phyloP scores from a whole-genome alignment of 2,797 vertebrate genomes.

The Myotis pilosus region DNA sequence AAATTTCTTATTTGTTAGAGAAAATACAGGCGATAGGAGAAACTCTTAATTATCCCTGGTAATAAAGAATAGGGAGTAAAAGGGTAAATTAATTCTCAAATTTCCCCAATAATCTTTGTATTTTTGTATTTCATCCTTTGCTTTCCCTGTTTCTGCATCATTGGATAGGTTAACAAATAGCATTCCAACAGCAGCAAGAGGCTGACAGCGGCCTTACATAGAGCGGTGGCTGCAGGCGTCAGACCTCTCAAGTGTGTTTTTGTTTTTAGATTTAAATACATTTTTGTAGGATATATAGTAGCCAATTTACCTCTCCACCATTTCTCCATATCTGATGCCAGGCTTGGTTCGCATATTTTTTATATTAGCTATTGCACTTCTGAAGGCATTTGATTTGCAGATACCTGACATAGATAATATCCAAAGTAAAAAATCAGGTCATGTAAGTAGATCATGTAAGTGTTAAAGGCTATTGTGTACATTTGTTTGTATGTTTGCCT shows the following conservation, averaged over 20 bases:
- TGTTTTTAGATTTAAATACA: conserved; percentile 22
- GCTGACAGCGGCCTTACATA: not conserved
- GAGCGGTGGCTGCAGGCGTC: not conserved
- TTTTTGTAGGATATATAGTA: not conserved
- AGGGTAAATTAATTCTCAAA: conserved; percentile 23
- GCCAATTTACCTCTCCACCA: not conserved
- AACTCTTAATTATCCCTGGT: conserved; percentile 16
- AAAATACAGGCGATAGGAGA: conserved; percentile 10
- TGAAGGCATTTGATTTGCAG: conserved; percentile 37
- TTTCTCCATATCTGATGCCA: conserved; percentile 10
- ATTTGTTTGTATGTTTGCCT: not conserved
- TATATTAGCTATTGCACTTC: not conserved
- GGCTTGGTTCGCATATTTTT: conserved; percentile 31
- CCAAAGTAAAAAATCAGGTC: conserved; percentile 3
- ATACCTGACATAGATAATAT: not conserved
- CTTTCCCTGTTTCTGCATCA: not conserved
- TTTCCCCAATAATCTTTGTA: not conserved
- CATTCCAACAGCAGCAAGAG: not conserved
- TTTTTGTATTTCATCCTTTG: not conserved
- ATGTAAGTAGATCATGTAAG: not conserved
- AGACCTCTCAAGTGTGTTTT: not conserved
- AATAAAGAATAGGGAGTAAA: not conserved
- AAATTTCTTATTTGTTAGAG: conserved; percentile 17
- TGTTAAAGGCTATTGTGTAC: conserved; percentile 31
- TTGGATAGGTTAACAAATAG: not conserved